A percentile compares a stretch with the other conserved stretches of the same genome.
Evolutionary conservation across 2,113 vertebrate species (phyloP).

Genomic region (Lepisosteus oculatus): DNA sequence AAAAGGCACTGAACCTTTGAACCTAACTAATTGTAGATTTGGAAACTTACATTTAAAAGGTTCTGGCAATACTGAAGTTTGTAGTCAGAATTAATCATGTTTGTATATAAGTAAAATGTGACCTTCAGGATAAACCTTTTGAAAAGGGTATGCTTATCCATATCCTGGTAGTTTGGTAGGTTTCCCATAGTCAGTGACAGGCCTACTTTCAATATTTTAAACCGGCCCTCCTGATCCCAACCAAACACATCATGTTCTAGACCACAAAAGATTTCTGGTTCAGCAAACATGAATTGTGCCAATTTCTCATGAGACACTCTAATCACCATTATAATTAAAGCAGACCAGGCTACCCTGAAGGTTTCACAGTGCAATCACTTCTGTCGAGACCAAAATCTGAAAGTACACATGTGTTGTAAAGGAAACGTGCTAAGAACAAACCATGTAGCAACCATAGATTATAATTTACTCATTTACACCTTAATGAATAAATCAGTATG

Average conservation of each 20-base stretch:
- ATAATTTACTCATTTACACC: slow-evolving; percentile 62
- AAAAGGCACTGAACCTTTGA: too few species aligned
- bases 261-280: neutral
- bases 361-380: neutral
- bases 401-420: neutral
- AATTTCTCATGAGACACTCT: neutral
- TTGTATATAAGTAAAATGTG: too few species aligned
- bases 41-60: too few species aligned
- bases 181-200: neutral
- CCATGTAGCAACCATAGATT: slow-evolving; percentile 42
- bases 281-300: neutral
- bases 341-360: neutral
- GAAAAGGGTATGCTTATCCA: too few species aligned
- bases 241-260: neutral
- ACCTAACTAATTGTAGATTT: too few species aligned
- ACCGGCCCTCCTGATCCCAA: neutral
- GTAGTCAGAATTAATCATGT: too few species aligned
- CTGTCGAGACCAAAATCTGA: neutral
- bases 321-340: neutral
- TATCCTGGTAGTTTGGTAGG: too few species aligned
- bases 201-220: neutral
- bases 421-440: neutral
- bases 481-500: slow-evolving; percentile 66
- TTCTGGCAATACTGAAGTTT: too few species aligned
- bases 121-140: too few species aligned